Conservation (phyloP, 2,797 vertebrate genomes). For the Clamator glandarius region DNA sequence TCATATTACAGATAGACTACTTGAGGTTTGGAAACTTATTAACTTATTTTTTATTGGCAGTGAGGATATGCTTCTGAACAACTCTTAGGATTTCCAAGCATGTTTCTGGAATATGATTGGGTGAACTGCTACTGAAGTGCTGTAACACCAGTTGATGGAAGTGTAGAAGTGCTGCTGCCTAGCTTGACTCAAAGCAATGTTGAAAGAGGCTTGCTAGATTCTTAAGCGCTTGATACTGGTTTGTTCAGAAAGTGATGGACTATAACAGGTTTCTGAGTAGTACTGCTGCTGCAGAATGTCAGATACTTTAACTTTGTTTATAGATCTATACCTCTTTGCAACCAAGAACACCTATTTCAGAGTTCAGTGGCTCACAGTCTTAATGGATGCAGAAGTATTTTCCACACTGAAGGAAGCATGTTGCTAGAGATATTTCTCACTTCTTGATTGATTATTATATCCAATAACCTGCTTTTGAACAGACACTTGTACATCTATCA, state of each 20-base stretch:
- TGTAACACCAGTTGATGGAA: background rate
- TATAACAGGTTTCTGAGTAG: background rate
- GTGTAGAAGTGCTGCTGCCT: background rate
- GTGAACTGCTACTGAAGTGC: background rate
- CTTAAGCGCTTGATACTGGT: background rate
- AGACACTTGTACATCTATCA: background rate
- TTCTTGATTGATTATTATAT: background rate
- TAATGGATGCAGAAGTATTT: background rate
- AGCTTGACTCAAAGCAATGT: background rate
- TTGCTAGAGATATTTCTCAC: background rate
- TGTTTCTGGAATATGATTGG: background rate
- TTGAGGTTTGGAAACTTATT: background rate
- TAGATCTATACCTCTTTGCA: background rate
- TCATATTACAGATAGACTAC: background rate
- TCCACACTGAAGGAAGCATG: background rate
- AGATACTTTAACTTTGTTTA: background rate
- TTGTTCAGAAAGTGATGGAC: background rate
- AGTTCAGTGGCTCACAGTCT: background rate
- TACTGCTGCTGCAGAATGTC: background rate
- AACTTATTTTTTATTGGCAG: background rate
- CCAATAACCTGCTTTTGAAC: background rate
- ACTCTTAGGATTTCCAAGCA: background rate
- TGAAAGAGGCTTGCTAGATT: background rate
- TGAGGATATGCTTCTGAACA: background rate
- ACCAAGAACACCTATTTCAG: background rate